Conservation (phyloP, 2,888 invertebrate genomes). For the Blera fallax region DNA sequence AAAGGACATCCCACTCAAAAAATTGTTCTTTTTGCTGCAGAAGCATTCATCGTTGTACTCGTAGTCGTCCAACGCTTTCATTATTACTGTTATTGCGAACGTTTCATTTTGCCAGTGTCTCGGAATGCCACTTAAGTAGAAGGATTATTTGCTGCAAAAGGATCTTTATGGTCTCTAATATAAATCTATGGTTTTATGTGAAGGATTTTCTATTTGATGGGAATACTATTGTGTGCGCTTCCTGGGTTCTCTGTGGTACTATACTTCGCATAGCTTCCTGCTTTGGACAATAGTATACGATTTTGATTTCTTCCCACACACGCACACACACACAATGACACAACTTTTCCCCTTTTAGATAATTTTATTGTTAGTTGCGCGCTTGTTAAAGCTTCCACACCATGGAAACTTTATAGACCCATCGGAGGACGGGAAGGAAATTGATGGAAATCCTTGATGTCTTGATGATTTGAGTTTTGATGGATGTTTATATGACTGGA, state of each 20-base stretch:
- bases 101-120: constrained; percentile 61
- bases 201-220: constrained; percentile 31
- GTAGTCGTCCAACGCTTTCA: constrained; percentile 24
- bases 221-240: constrained; percentile 8
- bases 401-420: constrained; percentile 26
- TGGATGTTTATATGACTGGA: not conserved
- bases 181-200: constrained; percentile 67
- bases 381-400: not conserved
- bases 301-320: constrained; percentile 49
- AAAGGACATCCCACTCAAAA: constrained; percentile 15
- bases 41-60: constrained; percentile 36
- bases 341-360: not conserved
- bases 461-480: constrained; percentile 40
- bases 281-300: constrained; percentile 5
- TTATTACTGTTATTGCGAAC: constrained; percentile 53
- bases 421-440: not conserved
- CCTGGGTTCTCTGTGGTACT: not conserved
- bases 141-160: constrained; percentile 62
- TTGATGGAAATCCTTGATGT: constrained; percentile 25
- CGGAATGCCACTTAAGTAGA: constrained; percentile 66
- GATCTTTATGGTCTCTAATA: constrained; percentile 57
- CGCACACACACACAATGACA: not conserved
- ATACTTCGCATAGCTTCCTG: not conserved
- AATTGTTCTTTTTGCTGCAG: constrained; percentile 35
- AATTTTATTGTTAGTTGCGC: constrained; percentile 34